Conservation (phyloP, 2,888 invertebrate genomes). For the Scelioninae gen. 2 region DNA sequence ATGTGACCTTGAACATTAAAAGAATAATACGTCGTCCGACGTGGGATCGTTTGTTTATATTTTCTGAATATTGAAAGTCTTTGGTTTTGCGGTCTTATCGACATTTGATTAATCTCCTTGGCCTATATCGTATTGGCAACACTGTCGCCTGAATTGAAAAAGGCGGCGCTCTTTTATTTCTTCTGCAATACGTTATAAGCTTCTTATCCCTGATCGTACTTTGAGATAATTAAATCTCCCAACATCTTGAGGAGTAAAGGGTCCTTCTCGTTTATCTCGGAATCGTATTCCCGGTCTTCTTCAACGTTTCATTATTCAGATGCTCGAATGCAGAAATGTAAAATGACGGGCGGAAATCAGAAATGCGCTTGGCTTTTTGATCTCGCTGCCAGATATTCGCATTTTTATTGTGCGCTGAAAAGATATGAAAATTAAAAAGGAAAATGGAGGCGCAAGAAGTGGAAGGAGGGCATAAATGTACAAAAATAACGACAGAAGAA, state of each 20-base stretch:
- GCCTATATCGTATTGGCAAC: neutral
- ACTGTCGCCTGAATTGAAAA: slow-evolving; percentile 1
- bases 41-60: too few species aligned
- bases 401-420: slow-evolving; percentile 29
- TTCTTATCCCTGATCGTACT: slow-evolving; percentile 32
- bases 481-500: neutral
- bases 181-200: slow-evolving; percentile 8
- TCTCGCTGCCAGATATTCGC: slow-evolving; percentile 14
- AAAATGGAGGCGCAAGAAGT: slow-evolving; percentile 17
- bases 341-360: slow-evolving; percentile 38
- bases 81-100: too few species aligned
- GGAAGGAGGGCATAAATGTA: neutral
- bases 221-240: slow-evolving; percentile 34
- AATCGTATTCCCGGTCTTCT: slow-evolving; percentile 28
- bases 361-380: slow-evolving; percentile 28
- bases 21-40: too few species aligned
- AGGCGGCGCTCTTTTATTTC: slow-evolving; percentile 5
- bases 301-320: slow-evolving; percentile 45
- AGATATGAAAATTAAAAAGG: slow-evolving; percentile 56
- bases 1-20: too few species aligned
- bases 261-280: slow-evolving; percentile 32
- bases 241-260: slow-evolving; percentile 31
- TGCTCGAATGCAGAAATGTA: slow-evolving; percentile 28
- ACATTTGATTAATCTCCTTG: neutral
- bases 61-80: too few species aligned